A percentile compares a stretch with the other conserved stretches of the same genome.
Evolutionary conservation across 2,888 invertebrate species (phyloP).

Genomic region (Eremobia ochroleuca): DNA sequence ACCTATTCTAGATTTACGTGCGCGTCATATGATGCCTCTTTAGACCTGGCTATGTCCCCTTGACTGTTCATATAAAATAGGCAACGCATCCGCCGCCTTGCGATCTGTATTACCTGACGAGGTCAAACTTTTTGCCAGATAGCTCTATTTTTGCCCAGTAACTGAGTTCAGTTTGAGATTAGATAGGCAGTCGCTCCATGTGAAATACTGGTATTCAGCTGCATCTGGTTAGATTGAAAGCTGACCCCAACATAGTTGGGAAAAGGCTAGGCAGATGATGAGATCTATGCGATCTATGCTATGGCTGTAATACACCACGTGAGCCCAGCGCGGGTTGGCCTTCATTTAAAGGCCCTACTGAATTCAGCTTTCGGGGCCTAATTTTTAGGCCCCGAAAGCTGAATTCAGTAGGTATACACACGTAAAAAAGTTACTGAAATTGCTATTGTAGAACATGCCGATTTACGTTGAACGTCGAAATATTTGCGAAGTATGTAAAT

Average conservation of each 20-base stretch:
- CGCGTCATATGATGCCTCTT: background rate
- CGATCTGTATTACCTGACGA: background rate
- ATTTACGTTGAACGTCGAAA: constrained; percentile 46
- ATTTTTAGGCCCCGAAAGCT: too few relatives aligned
- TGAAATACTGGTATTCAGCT: too few relatives aligned
- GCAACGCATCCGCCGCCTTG: background rate
- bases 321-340: too few relatives aligned
- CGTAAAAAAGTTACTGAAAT: background rate
- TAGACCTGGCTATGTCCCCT: background rate
- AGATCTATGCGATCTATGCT: too few relatives aligned
- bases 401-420: background rate
- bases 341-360: too few relatives aligned
- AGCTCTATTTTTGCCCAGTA: background rate
- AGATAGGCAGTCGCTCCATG: too few relatives aligned
- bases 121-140: background rate
- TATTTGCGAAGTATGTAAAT: constrained; percentile 48
- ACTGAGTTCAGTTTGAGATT: too few relatives aligned
- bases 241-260: too few relatives aligned
- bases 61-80: background rate
- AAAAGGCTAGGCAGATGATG: too few relatives aligned
- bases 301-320: too few relatives aligned
- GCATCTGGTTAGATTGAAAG: too few relatives aligned
- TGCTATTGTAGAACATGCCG: constrained; percentile 37
- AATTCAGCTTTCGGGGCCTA: too few relatives aligned
- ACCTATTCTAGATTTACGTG: background rate